Percentiles rank a stretch among this genome's conserved stretches.
These are phyloP conservation scores for Malachius bipustulatus DNA, from an alignment of 2,888 invertebrate genomes.

Conservation along the genomic window DNA sequence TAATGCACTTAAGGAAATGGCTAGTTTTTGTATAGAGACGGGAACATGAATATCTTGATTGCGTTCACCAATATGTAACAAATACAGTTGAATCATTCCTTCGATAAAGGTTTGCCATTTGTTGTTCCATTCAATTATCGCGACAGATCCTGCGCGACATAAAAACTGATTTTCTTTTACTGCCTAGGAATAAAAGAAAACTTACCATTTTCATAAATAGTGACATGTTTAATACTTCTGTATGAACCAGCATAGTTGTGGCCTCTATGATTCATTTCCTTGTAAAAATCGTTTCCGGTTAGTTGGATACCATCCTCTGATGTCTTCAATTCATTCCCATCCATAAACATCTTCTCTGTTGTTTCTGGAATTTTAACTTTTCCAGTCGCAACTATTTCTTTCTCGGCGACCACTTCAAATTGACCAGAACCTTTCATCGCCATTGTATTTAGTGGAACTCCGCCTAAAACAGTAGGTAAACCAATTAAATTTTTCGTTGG, in stretches of 20 bases:
- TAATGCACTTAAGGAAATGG: constrained; percentile 31
- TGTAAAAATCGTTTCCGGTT: constrained; percentile 54
- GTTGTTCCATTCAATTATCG: constrained; percentile 26
- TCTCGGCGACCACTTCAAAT: constrained; percentile 39
- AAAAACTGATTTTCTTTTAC: too few species aligned
- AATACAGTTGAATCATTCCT: constrained; percentile 69
- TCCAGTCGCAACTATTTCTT: constrained; percentile 59
- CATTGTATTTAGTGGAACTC: constrained; percentile 34
- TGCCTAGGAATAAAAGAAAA: too few species aligned
- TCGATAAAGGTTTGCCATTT: constrained; percentile 87
- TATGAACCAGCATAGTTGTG: constrained; percentile 40
- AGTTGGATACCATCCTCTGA: constrained; percentile 40
- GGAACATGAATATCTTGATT: constrained; percentile 62
- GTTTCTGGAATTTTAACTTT: constrained; percentile 48
- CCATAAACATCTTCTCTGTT: constrained; percentile 43
- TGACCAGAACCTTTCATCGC: constrained; percentile 35
- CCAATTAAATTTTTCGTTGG: neutral
- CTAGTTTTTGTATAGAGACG: constrained; percentile 43
- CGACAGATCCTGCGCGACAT: constrained; percentile 28
- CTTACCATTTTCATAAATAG: constrained; percentile 31
- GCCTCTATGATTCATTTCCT: constrained; percentile 57
- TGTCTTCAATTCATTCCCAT: constrained; percentile 36
- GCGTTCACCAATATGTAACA: constrained; percentile 50
- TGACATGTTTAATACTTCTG: constrained; percentile 28
- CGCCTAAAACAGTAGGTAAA: constrained; percentile 21